Base-by-base conservation (phyloP, 2,113 vertebrate genomes). In the Dolichallabes microphthalmus region DNA sequence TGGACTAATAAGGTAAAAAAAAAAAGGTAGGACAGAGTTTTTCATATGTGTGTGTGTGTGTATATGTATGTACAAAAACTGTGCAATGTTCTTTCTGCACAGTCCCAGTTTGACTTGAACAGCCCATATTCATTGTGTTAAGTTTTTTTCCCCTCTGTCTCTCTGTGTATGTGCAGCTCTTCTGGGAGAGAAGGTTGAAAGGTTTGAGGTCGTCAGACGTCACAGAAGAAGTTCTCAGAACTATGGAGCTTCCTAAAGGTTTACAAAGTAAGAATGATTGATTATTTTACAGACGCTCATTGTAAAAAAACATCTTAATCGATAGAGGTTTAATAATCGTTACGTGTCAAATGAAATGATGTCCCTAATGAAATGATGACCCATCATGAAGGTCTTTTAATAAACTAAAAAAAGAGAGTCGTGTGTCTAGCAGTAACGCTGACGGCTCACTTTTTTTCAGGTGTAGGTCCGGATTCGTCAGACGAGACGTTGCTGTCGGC, bases 161-260 rank as follows among this genome's bases (percentile, higher is more conserved):
- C 27, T 57, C 45, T 17, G 74, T 86, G 12, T 78, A 10, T 71
- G 5, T 14, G n/a, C 92, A 97, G 96, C 95, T 97, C 71, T 97
- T 97, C 90, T 97, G 96, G 96, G 96, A 97, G 92, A 96, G 96
- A 93, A 93, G 96, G 86, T 91, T 97, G 88, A 95, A 97, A 92
- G 96, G 96, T 68, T 92, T 96, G 87, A 94, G 95, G 35, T 95
- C 96, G 10, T 96, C 94, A 1, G 96, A 96, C 84, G 93, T 96
- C 88, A 95, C 94, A 6, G 95, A 96, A 87, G 95, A 97, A 87
- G 94, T 95, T 80, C 95, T 96, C 86, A 94, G 94, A 90, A 93
- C 95, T 83, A 96, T 97, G 96, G 96, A 97, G 85, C 94, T 97
- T 30, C 96, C 97, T 22, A 96, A 96, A 94, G 96, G 96, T 63